Evolutionary conservation across 23 tunicate genomes (phyloP).

Genomic region (Trididemnum nubilum): DNA sequence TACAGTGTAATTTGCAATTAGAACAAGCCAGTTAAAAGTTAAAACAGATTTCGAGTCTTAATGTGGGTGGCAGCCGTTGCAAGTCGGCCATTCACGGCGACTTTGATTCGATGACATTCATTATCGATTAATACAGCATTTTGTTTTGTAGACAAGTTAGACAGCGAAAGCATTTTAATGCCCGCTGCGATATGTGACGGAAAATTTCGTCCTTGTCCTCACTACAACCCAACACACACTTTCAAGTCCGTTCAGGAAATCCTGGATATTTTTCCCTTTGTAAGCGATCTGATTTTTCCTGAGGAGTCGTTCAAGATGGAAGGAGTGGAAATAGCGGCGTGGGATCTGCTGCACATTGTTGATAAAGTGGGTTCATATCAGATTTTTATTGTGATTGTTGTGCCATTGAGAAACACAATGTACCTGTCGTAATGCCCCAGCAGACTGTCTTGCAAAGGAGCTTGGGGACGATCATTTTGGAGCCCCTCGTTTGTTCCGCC

Average conservation of each 20-base stretch:
- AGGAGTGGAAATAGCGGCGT: slow-evolving; percentile 7
- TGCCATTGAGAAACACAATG: too few relatives aligned
- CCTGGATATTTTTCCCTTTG: slow-evolving; percentile 18
- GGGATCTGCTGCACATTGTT: slow-evolving; percentile 18
- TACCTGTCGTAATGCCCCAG: too few relatives aligned
- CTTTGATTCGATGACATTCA: neutral
- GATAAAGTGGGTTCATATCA: too few relatives aligned
- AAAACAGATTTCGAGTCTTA: too few relatives aligned
- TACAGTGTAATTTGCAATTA: too few relatives aligned
- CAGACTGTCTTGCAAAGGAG: too few relatives aligned
- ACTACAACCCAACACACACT: neutral
- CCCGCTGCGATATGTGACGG: neutral
- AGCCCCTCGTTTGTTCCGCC: too few relatives aligned
- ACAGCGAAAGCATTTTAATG: neutral
- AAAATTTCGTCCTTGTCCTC: slow-evolving; percentile 22
- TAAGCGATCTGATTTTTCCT: slow-evolving; percentile 25
- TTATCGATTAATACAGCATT: neutral
- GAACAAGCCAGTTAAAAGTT: too few relatives aligned
- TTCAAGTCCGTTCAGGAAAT: slow-evolving; percentile 24
- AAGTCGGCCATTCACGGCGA: too few relatives aligned
- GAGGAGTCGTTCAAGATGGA: slow-evolving; percentile 8
- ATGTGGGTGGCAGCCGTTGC: too few relatives aligned
- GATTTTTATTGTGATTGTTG: too few relatives aligned
- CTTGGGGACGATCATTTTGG: too few relatives aligned
- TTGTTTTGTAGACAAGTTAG: neutral